Conservation (phyloP, 64 coral and sea anemone species). For the Stichodactyla helianthus region DNA sequence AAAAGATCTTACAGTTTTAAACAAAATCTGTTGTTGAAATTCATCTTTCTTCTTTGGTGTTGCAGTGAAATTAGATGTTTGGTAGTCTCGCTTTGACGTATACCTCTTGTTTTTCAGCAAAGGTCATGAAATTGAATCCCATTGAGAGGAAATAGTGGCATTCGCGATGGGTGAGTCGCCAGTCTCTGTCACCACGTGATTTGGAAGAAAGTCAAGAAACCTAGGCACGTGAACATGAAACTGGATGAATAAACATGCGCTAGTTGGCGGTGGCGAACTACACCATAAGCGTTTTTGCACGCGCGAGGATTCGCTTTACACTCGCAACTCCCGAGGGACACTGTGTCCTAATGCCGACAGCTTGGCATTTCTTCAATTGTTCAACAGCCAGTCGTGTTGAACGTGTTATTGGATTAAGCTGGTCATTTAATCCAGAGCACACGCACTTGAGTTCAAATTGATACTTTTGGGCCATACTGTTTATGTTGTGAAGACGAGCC, state of each 20-base stretch:
- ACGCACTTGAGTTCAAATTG: neutral
- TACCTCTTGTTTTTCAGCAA: neutral
- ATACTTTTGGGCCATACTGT: neutral
- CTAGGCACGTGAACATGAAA: neutral
- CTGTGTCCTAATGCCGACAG: neutral
- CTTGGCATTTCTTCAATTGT: neutral
- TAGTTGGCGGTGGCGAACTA: neutral
- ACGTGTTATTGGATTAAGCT: slow-evolving; percentile 9
- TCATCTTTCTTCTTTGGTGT: slow-evolving; percentile 2
- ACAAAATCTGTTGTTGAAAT: neutral
- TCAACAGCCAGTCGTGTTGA: slow-evolving; percentile 9
- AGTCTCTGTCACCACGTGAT: neutral
- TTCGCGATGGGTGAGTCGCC: slow-evolving; percentile 8
- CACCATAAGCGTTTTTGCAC: neutral
- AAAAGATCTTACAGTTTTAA: neutral
- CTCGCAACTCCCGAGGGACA: neutral
- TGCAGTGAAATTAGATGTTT: neutral
- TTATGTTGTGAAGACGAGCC: neutral
- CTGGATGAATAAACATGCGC: neutral
- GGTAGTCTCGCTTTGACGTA: slow-evolving; percentile 7
- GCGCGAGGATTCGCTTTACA: neutral
- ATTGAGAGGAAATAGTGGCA: slow-evolving; percentile 9
- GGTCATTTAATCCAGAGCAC: slow-evolving; percentile 17
- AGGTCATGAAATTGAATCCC: slow-evolving; percentile 12
- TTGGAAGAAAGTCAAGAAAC: neutral